Evolutionary conservation across 2,113 vertebrate genomes (phyloP).

Genomic region (Ciconia maguari): DNA sequence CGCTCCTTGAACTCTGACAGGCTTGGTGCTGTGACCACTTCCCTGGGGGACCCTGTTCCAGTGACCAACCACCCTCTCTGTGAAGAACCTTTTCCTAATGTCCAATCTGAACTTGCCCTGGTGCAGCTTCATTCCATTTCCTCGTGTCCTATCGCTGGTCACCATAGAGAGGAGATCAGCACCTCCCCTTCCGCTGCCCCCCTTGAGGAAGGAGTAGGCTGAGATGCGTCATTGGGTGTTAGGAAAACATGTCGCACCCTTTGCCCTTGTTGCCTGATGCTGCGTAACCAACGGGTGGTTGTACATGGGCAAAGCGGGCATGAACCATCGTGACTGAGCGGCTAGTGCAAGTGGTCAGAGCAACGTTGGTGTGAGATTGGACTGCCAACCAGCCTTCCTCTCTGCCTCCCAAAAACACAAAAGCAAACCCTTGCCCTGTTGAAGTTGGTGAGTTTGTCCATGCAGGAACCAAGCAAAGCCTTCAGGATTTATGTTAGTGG

Average conservation of each 20-base stretch:
- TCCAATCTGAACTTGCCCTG: not conserved
- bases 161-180: not conserved
- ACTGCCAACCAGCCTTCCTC: not conserved
- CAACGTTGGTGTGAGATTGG: not conserved
- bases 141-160: rapidly evolving
- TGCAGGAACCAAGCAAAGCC: not conserved
- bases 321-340: not conserved
- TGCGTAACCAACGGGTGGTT: rapidly evolving
- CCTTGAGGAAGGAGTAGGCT: not conserved
- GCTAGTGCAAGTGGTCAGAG: not conserved
- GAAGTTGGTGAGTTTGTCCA: not conserved
- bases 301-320: not conserved
- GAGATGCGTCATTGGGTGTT: not conserved
- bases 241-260: not conserved
- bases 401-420: not conserved
- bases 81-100: not conserved
- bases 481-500: not conserved
- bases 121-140: not conserved
- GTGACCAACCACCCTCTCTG: not conserved
- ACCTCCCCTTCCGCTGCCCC: not conserved
- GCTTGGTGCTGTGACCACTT: not conserved
- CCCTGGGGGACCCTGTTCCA: not conserved
- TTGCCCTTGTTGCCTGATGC: not conserved
- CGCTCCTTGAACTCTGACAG: not conserved
- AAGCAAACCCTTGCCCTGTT: not conserved